phyloP scores from a whole-genome alignment of 2,113 vertebrate genomes.

The Lamprologus ornatipinnis region DNA sequence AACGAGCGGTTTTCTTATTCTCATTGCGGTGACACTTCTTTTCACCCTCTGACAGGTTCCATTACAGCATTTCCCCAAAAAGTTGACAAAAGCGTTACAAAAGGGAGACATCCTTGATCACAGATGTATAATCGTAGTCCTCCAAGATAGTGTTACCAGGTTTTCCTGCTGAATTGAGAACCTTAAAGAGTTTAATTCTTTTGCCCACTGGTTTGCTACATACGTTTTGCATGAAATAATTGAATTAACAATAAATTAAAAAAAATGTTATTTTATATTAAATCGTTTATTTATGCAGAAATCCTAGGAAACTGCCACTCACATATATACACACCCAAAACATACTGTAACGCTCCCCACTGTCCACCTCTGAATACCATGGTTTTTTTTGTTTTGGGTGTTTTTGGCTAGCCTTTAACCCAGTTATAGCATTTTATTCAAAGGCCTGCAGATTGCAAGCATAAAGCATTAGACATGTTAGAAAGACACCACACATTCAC shows the following conservation, averaged over 20 bases:
- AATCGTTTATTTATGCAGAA: not conserved
- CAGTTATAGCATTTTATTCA: not conserved
- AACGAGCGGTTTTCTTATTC: not conserved
- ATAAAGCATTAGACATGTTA: not conserved
- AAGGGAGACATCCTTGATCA: not conserved
- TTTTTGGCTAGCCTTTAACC: not conserved
- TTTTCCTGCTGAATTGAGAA: not conserved
- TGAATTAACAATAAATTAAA: fast-evolving
- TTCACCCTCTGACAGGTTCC: not conserved
- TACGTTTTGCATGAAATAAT: fast-evolving
- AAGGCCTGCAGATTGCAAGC: not conserved
- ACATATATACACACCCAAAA: not conserved
- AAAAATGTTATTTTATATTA: not conserved
- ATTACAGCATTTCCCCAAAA: not conserved
- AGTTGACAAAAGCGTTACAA: fast-evolving
- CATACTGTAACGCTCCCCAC: not conserved
- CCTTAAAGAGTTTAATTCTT: not conserved
- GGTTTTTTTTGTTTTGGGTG: not conserved
- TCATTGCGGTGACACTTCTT: not conserved
- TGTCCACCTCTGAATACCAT: not conserved
- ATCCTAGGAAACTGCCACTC: not conserved
- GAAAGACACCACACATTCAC: not conserved
- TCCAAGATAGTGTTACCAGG: not conserved
- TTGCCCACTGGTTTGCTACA: not conserved
- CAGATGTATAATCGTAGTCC: not conserved